A percentile compares a stretch with the other conserved stretches of the same genome.
These are phyloP conservation scores for Aphelenchoides avenae DNA, from an alignment of 1,140 invertebrate species.

Conservation along the genomic window DNA sequence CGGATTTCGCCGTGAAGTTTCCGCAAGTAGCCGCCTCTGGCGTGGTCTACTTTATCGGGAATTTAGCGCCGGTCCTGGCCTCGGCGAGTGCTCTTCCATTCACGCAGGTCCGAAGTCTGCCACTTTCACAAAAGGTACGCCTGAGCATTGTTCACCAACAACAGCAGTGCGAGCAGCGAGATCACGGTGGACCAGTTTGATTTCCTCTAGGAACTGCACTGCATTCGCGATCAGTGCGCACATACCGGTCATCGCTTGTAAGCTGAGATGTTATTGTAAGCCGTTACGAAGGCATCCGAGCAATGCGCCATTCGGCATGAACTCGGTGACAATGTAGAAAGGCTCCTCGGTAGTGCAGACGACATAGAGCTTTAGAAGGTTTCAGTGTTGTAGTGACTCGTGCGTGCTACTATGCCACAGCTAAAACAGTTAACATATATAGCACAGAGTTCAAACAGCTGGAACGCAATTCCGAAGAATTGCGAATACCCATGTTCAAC, in stretches of 20 bases:
- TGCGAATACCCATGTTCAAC: too few species aligned
- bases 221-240: slow-evolving; percentile 72
- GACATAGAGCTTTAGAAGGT: slow-evolving; percentile 84
- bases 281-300: slow-evolving; percentile 78
- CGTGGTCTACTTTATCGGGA: slow-evolving; percentile 39
- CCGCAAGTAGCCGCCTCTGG: slow-evolving; percentile 86
- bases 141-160: slow-evolving; percentile 86
- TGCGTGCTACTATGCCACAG: too few species aligned
- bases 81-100: slow-evolving; percentile 93
- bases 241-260: slow-evolving; percentile 86
- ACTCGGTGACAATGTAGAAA: slow-evolving; percentile 91
- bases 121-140: slow-evolving; percentile 71
- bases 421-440: too few species aligned
- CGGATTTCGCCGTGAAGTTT: slow-evolving; percentile 92
- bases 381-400: too few species aligned
- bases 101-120: slow-evolving; percentile 92
- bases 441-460: too few species aligned
- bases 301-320: slow-evolving; percentile 87
- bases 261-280: slow-evolving; percentile 75
- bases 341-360: slow-evolving; percentile 89
- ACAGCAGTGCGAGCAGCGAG: slow-evolving; percentile 84
- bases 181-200: slow-evolving; percentile 73
- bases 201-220: slow-evolving; percentile 48
- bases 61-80: slow-evolving; percentile 71
- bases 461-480: too few species aligned